Evolutionary conservation across 2,797 vertebrate genomes (phyloP).

Genomic region (Sarcophilus harrisii): DNA sequence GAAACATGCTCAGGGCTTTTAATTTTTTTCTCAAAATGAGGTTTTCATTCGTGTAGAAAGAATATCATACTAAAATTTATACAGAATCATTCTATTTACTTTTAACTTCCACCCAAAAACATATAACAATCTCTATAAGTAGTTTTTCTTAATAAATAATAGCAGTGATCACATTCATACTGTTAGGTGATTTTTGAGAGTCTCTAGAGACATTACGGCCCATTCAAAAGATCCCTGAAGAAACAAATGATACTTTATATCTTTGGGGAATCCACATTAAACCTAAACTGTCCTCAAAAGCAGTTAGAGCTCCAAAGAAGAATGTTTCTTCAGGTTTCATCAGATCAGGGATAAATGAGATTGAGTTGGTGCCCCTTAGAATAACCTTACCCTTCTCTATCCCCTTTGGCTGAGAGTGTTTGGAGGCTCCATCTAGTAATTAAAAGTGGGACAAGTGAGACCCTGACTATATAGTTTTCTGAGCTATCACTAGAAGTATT

Average conservation of each 20-base stretch:
- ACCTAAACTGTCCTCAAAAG: background rate
- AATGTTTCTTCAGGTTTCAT: background rate
- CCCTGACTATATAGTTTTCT: background rate
- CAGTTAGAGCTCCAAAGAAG: background rate
- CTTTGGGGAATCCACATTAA: background rate
- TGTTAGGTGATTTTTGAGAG: background rate
- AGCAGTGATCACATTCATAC: background rate
- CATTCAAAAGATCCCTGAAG: background rate
- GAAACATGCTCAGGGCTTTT: background rate
- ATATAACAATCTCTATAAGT: background rate
- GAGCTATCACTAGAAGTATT: background rate
- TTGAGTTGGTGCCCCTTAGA: background rate
- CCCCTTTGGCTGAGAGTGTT: background rate
- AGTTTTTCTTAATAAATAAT: background rate
- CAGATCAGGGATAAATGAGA: background rate
- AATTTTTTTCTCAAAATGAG: background rate
- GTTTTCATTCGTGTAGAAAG: background rate
- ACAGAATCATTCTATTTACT: background rate
- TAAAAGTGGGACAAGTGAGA: background rate
- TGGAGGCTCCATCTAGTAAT: background rate
- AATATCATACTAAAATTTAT: background rate
- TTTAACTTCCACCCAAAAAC: background rate
- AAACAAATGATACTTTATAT: background rate
- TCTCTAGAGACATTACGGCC: background rate
- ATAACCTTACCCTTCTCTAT: background rate